phyloP scores from a whole-genome alignment of 2,113 vertebrate species.

The Gnathonemus longibarbis region DNA sequence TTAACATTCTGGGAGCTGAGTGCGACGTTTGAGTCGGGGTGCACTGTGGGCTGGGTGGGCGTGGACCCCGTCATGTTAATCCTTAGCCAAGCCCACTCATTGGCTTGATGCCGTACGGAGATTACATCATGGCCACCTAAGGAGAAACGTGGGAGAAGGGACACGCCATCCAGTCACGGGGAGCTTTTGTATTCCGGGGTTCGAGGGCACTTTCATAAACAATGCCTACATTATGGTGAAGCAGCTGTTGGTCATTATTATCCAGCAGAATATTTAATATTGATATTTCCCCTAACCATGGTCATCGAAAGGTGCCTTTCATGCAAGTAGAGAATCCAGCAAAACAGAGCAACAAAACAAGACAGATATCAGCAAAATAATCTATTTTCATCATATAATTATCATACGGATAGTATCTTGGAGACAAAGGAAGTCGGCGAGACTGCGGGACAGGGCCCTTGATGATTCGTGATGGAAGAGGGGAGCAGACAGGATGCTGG shows the following conservation, averaged over 20 bases:
- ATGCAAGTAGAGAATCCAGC: neutral
- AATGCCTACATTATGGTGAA: neutral
- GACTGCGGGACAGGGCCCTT: neutral
- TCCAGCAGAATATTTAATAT: neutral
- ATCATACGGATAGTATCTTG: neutral
- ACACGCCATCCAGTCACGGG: neutral
- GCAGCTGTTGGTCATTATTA: neutral
- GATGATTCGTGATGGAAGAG: neutral
- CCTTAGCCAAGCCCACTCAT: neutral
- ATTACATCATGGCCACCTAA: neutral
- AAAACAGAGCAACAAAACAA: neutral
- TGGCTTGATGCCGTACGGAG: neutral
- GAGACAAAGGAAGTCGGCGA: neutral
- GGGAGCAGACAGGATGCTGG: neutral
- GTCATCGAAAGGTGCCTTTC: neutral
- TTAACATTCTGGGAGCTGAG: neutral
- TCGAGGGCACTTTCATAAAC: neutral
- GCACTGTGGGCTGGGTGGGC: neutral
- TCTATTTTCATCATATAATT: neutral
- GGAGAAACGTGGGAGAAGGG: neutral
- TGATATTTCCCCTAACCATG: neutral
- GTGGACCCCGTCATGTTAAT: too few relatives aligned
- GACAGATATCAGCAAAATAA: neutral
- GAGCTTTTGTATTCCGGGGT: neutral
- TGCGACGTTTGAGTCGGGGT: neutral